Percentiles rank a stretch among this genome's conserved stretches.
These are phyloP conservation scores for Megalopta genalis DNA, from an alignment of 1,140 invertebrate genomes.

Conservation along the genomic window DNA sequence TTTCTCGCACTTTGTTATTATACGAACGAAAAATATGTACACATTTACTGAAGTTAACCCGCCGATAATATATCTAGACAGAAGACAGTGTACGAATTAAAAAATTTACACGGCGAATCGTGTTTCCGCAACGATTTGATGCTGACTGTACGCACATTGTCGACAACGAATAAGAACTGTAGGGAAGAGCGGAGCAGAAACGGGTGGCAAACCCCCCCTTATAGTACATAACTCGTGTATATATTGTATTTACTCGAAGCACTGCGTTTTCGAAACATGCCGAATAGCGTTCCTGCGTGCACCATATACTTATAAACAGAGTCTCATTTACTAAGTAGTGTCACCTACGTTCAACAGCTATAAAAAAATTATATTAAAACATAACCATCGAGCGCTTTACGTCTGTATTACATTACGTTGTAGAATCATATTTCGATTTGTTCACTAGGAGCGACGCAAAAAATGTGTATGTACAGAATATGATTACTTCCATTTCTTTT, in stretches of 20 bases:
- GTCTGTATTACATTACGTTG: neutral
- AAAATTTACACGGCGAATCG: neutral
- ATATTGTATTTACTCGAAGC: constrained; percentile 12
- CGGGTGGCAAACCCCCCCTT: constrained; percentile 5
- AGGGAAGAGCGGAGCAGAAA: constrained; percentile 12
- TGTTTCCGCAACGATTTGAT: constrained; percentile 14
- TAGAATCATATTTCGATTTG: neutral
- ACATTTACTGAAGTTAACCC: neutral
- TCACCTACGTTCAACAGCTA: neutral
- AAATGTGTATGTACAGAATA: neutral
- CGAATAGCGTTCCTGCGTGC: neutral
- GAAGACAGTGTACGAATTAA: neutral
- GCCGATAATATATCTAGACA: neutral
- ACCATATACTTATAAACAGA: neutral
- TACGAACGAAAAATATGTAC: neutral
- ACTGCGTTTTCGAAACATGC: neutral
- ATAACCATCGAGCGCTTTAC: neutral
- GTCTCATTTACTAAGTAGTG: neutral
- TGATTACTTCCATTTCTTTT: neutral
- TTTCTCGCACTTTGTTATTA: neutral
- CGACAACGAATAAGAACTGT: constrained; percentile 12
- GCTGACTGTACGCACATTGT: neutral
- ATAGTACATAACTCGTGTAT: constrained; percentile 6
- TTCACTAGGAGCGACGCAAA: neutral
- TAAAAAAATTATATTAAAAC: neutral